Evolutionary conservation across 2,113 vertebrate species (phyloP).

Genomic region (Antigone vipio): DNA sequence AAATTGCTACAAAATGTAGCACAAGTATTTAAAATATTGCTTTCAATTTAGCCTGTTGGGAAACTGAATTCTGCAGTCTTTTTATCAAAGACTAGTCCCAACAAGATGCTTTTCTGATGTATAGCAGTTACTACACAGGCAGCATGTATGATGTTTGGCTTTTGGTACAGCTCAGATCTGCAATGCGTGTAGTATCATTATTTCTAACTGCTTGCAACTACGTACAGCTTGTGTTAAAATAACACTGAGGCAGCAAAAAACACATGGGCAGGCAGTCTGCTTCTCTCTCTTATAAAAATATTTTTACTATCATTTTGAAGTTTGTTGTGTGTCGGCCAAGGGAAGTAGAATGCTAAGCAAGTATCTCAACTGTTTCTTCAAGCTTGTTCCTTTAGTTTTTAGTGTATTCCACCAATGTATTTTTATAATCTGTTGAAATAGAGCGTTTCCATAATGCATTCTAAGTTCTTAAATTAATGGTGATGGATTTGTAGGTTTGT

Average conservation of each 20-base stretch:
- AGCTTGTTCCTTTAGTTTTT: background rate
- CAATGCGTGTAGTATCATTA: fast-evolving
- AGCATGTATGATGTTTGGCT: background rate
- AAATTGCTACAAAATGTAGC: background rate
- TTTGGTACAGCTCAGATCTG: background rate
- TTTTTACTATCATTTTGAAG: background rate
- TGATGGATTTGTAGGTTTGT: background rate
- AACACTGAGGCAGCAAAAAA: background rate
- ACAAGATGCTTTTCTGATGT: background rate
- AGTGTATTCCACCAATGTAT: background rate
- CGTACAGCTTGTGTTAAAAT: background rate
- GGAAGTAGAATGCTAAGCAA: background rate
- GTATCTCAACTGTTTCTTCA: background rate
- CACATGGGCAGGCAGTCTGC: background rate
- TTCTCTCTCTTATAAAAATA: background rate
- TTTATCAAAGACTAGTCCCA: background rate
- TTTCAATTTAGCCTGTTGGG: background rate
- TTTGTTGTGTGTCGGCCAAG: background rate
- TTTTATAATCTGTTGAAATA: background rate
- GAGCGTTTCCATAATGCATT: background rate
- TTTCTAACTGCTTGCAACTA: background rate
- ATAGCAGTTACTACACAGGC: background rate
- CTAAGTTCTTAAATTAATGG: background rate
- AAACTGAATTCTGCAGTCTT: background rate
- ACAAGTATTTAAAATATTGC: background rate